Evolutionary conservation across 2,888 invertebrate genomes (phyloP).

Genomic region (Plebejus argus): DNA sequence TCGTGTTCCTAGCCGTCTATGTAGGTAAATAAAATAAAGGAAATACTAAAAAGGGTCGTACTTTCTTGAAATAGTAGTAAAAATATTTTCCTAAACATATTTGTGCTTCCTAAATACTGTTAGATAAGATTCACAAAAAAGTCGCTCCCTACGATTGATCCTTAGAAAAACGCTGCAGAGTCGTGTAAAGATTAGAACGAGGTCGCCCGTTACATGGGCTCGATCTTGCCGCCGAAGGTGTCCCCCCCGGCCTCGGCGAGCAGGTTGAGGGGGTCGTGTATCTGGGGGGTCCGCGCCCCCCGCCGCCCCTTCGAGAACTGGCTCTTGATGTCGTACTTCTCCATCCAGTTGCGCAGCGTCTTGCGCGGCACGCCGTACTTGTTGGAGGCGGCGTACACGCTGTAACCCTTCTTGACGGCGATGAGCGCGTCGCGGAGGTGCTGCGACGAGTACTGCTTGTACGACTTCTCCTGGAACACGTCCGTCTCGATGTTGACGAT

Average conservation of each 20-base stretch:
- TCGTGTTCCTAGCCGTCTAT: background rate
- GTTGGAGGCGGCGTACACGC: constrained; percentile 79
- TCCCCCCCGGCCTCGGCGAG: constrained; percentile 63
- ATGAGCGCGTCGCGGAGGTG: constrained; percentile 74
- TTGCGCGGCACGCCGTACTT: constrained; percentile 79
- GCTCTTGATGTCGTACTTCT: constrained; percentile 79
- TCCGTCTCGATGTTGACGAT: constrained; percentile 75
- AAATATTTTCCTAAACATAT: background rate
- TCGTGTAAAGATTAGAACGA: background rate
- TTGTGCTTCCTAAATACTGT: constrained; percentile 9
- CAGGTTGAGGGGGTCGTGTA: constrained; percentile 66
- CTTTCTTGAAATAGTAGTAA: background rate
- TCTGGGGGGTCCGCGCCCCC: constrained; percentile 61
- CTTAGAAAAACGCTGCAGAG: background rate
- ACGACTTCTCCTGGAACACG: constrained; percentile 75
- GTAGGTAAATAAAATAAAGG: background rate
- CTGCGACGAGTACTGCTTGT: constrained; percentile 77
- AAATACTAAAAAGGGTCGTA: background rate
- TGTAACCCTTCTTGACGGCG: constrained; percentile 76
- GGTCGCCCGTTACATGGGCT: constrained; percentile 12
- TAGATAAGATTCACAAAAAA: background rate
- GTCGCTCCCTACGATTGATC: background rate
- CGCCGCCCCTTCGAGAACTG: constrained; percentile 76
- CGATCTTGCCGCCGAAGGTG: constrained; percentile 55
- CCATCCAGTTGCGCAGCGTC: constrained; percentile 81